phyloP scores from a whole-genome alignment of 1,140 invertebrate genomes.

The Temnothorax longispinosus region DNA sequence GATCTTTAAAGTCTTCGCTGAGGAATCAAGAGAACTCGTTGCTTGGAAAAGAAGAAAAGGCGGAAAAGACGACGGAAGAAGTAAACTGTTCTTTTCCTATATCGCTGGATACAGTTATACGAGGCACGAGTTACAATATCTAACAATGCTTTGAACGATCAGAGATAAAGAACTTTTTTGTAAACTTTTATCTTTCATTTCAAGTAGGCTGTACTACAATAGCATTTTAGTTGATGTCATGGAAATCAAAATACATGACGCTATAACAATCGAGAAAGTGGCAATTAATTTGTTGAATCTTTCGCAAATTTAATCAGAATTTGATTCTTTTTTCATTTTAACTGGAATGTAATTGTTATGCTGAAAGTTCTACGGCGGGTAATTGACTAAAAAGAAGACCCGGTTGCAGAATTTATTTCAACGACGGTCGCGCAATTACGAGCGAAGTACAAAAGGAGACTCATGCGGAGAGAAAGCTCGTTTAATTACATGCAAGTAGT shows the following conservation, averaged over 20 bases:
- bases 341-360: neutral
- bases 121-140: neutral
- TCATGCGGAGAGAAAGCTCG: neutral
- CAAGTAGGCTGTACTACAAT: neutral
- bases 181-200: neutral
- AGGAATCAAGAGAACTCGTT: constrained; percentile 63
- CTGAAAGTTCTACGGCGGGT: neutral
- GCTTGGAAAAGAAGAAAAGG: constrained; percentile 60
- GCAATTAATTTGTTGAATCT: neutral
- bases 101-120: neutral
- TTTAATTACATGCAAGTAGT: constrained; percentile 53
- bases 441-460: neutral
- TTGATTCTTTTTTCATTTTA: neutral
- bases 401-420: neutral
- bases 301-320: neutral
- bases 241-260: neutral
- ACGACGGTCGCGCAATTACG: constrained; percentile 1
- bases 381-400: neutral
- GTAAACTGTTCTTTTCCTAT: constrained; percentile 35
- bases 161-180: neutral
- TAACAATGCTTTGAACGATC: neutral
- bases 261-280: neutral
- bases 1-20: constrained; percentile 69
- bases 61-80: neutral
- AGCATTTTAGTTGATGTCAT: too few relatives aligned